Evolutionary conservation across 2,113 vertebrate genomes (phyloP).

Genomic region (Oophaga pumilio): DNA sequence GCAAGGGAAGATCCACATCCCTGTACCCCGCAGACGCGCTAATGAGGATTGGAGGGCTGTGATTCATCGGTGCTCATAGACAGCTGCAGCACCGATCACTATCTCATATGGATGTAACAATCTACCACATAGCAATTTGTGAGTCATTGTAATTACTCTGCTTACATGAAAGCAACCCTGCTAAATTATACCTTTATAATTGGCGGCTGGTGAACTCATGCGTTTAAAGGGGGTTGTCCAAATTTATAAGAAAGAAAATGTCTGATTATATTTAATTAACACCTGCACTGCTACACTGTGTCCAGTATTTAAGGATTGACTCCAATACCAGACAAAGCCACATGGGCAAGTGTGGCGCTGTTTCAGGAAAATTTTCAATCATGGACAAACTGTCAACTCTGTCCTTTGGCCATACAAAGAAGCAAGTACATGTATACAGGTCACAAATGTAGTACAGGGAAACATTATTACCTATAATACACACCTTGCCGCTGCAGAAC

Average conservation of each 20-base stretch:
- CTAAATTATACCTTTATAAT: background rate
- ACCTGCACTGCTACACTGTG: too few relatives aligned
- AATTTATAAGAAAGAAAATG: background rate
- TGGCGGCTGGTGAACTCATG: background rate
- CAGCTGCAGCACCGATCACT: background rate
- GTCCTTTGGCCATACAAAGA: too few relatives aligned
- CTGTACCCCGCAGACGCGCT: background rate
- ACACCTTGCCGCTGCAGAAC: too few relatives aligned
- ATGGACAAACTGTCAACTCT: too few relatives aligned
- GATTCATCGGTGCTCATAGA: background rate
- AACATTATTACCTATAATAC: too few relatives aligned
- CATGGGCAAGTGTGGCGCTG: background rate
- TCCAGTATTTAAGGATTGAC: background rate
- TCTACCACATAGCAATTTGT: background rate
- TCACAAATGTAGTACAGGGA: too few relatives aligned
- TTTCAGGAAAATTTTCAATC: background rate
- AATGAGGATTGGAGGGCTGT: background rate
- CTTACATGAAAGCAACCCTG: background rate
- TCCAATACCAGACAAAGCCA: background rate
- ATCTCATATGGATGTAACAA: background rate
- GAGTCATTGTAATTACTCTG: background rate
- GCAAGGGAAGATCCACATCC: background rate
- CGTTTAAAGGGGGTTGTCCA: background rate
- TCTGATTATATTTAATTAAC: too few relatives aligned
- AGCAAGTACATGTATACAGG: too few relatives aligned